Conservation (phyloP, 2,113 vertebrate genomes). For the Zootoca vivipara region DNA sequence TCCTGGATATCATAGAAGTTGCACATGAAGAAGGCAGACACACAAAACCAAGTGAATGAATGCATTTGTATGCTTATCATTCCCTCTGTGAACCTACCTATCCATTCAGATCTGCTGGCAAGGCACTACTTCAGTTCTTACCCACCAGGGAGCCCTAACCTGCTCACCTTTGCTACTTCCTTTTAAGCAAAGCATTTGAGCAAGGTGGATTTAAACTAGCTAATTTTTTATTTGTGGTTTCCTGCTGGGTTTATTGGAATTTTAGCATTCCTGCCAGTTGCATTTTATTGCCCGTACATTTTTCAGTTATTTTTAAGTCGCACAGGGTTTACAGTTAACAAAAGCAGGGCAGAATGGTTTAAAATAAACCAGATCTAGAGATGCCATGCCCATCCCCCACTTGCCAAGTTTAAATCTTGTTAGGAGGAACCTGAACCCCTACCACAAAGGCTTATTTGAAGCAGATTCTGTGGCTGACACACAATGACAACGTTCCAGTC, state of each 20-base stretch:
- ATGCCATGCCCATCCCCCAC: not conserved
- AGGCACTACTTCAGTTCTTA: not conserved
- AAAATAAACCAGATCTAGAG: not conserved
- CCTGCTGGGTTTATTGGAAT: not conserved
- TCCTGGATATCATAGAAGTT: not conserved
- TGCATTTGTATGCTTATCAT: not conserved
- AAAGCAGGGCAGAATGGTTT: not conserved
- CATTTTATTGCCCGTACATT: not conserved
- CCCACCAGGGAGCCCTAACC: not conserved
- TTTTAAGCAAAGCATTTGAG: not conserved
- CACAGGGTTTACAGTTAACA: not conserved
- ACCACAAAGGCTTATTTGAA: not conserved
- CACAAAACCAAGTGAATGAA: not conserved
- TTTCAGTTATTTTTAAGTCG: not conserved
- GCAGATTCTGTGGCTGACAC: not conserved
- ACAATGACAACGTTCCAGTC: not conserved
- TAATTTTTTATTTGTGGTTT: not conserved
- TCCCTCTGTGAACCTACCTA: not conserved
- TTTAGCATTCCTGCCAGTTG: not conserved
- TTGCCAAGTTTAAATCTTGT: not conserved
- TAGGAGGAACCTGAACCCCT: constrained; percentile 1
- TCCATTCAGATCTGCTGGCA: not conserved
- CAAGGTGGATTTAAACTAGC: no score
- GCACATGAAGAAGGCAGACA: no score
- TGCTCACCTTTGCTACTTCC: not conserved